phyloP scores from a whole-genome alignment of 1,140 invertebrate genomes.

The Ostrea denselamellosa region DNA sequence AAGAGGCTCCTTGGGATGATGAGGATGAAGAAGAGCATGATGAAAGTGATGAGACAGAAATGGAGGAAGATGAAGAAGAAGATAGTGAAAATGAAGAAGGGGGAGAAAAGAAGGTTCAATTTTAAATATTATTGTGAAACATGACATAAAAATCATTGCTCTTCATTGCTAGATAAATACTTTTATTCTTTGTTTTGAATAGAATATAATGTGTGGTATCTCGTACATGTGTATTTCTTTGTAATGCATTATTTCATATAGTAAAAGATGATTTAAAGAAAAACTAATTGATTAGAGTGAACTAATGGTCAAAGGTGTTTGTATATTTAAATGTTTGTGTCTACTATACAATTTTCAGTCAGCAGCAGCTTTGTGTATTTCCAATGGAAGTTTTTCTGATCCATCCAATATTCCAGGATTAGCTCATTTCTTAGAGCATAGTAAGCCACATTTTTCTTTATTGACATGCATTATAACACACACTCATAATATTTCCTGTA shows the following conservation, averaged over 20 bases:
- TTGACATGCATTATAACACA: not conserved
- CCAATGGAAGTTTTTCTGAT: slow-evolving; percentile 76
- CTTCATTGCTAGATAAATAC: too few species aligned
- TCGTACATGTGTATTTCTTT: too few species aligned
- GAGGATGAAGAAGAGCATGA: slow-evolving; percentile 32
- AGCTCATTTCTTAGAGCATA: slow-evolving; percentile 78
- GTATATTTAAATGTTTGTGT: too few species aligned
- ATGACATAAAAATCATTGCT: not conserved
- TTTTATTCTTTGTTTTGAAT: too few species aligned
- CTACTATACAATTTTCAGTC: slow-evolving; percentile 65
- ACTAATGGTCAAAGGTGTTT: too few species aligned
- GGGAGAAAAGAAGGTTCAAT: slow-evolving; percentile 5
- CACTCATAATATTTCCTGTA: too few species aligned
- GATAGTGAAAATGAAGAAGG: slow-evolving; percentile 46
- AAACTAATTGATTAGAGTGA: too few species aligned
- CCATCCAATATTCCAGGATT: slow-evolving; percentile 76
- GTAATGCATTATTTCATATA: too few species aligned
- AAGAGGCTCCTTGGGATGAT: slow-evolving; percentile 44
- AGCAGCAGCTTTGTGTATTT: slow-evolving; percentile 76
- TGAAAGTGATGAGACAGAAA: slow-evolving; percentile 15
- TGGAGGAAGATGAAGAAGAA: slow-evolving; percentile 49
- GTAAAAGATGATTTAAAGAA: too few species aligned
- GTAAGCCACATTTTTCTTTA: slow-evolving; percentile 62
- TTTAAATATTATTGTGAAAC: not conserved
- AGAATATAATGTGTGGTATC: too few species aligned